phyloP scores from a whole-genome alignment of 2,888 invertebrate species.

The Mimumesa dahlbomi region DNA sequence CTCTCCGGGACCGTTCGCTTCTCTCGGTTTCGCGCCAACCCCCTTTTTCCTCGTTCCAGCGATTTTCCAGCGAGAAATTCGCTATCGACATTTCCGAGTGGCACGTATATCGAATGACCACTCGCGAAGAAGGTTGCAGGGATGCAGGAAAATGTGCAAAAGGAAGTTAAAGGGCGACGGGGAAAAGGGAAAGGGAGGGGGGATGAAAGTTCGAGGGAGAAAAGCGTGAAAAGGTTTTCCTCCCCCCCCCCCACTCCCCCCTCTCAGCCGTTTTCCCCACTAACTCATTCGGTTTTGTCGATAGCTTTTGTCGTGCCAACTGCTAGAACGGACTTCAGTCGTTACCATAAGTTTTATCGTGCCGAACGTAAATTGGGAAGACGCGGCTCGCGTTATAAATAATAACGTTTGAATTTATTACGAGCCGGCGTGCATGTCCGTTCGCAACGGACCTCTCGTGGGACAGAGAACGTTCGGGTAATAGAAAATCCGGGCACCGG shows the following conservation, averaged over 20 bases:
- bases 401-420: conserved; percentile 16
- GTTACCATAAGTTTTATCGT: conserved; percentile 39
- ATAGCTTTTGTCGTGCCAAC: conserved; percentile 36
- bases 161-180: conserved; percentile 10
- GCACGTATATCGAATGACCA: conserved; percentile 55
- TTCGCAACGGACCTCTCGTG: too few species aligned
- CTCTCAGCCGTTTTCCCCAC: too few species aligned
- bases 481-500: too few species aligned
- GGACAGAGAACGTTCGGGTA: too few species aligned
- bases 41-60: conserved; percentile 35
- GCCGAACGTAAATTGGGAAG: conserved; percentile 24
- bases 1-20: conserved; percentile 14
- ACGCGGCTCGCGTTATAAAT: conserved; percentile 10
- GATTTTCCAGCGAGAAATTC: conserved; percentile 64
- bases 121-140: conserved; percentile 28
- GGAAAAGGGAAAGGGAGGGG: too few species aligned
- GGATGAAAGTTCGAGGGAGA: too few species aligned
- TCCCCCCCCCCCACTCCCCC: too few species aligned
- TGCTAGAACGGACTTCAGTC: conserved; percentile 18
- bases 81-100: conserved; percentile 69
- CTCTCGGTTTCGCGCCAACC: conserved; percentile 24
- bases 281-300: conserved; percentile 43
- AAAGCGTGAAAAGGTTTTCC: conserved; percentile 15
- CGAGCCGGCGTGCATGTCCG: too few species aligned
- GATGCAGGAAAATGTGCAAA: conserved; percentile 25